phyloP scores from a whole-genome alignment of 2,888 invertebrate species.

The Ichneumon xanthorius region DNA sequence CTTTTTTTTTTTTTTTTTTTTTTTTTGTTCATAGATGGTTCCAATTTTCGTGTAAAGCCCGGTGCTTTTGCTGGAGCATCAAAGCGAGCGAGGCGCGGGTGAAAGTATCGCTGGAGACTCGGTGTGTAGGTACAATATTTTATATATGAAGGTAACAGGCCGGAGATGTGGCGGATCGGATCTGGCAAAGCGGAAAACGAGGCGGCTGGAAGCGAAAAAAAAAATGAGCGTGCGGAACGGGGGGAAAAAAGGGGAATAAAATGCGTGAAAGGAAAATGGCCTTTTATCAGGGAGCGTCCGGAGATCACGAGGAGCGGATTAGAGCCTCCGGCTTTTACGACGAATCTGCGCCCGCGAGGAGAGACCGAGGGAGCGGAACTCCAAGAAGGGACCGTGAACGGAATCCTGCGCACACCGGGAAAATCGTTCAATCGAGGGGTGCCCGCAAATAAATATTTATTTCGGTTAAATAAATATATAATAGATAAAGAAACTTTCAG shows the following conservation, averaged over 20 bases:
- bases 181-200: conserved; percentile 42
- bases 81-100: conserved; percentile 14
- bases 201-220: conserved; percentile 1
- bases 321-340: conserved; percentile 66
- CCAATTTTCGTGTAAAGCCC: neutral
- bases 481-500: too few species aligned
- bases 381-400: conserved; percentile 30
- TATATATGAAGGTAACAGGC: conserved; percentile 13
- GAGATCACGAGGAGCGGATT: conserved; percentile 64
- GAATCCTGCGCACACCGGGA: neutral
- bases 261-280: conserved; percentile 59
- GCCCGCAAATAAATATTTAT: too few species aligned
- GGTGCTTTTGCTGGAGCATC: conserved; percentile 15
- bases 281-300: conserved; percentile 58
- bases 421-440: too few species aligned
- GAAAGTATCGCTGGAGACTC: neutral
- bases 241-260: conserved; percentile 19
- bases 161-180: conserved; percentile 25
- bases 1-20: too few species aligned
- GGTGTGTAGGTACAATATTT: conserved; percentile 5
- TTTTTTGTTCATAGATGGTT: neutral
- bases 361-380: conserved; percentile 34
- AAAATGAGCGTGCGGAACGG: conserved; percentile 16
- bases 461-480: too few species aligned
- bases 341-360: conserved; percentile 55